phyloP scores from a whole-genome alignment of 2,113 vertebrate genomes.

The Rousettus leschenaultii region DNA sequence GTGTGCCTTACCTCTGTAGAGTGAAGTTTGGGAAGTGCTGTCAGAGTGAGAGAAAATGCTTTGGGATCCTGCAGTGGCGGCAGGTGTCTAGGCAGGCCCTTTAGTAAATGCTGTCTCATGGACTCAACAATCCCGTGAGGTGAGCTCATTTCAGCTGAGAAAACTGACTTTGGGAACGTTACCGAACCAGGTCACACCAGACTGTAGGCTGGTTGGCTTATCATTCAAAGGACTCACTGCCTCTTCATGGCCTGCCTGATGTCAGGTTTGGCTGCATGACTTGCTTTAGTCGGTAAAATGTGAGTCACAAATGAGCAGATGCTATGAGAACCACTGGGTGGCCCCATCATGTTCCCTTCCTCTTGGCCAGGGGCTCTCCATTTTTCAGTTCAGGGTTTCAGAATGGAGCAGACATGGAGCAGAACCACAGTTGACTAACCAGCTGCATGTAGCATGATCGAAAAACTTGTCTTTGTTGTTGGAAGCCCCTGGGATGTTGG shows the following conservation, averaged over 20 bases:
- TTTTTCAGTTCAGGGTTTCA: neutral
- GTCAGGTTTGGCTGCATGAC: neutral
- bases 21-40: neutral
- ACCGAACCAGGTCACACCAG: neutral
- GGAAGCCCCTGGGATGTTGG: neutral
- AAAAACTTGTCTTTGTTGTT: neutral
- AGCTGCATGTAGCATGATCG: neutral
- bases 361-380: neutral
- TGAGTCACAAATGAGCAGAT: neutral
- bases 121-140: too few species aligned
- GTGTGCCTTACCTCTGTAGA: neutral
- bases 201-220: too few species aligned
- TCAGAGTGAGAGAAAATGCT: neutral
- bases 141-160: neutral
- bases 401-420: neutral
- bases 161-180: neutral
- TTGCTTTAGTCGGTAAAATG: neutral
- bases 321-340: fast-evolving
- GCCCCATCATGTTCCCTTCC: neutral
- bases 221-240: too few species aligned
- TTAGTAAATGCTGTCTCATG: neutral
- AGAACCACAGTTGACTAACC: too few species aligned
- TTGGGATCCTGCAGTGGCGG: neutral
- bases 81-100: neutral
- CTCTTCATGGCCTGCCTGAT: too few species aligned